Evolutionary conservation across 1,140 invertebrate species (phyloP).

Genomic region (Chironomus tepperi): DNA sequence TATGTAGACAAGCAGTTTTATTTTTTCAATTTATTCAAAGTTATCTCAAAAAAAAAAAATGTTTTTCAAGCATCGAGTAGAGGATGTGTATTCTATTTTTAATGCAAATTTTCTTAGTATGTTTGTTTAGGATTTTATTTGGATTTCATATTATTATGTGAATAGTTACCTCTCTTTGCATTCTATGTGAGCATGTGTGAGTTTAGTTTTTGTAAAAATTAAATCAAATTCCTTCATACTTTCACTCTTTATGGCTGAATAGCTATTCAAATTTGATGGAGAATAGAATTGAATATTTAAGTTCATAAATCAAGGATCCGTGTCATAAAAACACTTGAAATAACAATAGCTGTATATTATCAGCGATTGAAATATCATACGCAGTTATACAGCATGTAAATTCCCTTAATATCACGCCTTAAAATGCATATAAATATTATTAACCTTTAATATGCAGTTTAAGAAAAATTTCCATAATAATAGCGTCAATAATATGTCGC

Average conservation of each 20-base stretch:
- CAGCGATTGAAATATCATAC: neutral
- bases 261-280: too few relatives aligned
- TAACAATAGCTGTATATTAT: too few relatives aligned
- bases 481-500: neutral
- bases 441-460: constrained; percentile 18
- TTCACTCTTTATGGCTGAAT: too few relatives aligned
- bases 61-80: neutral
- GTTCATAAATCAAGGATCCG: too few relatives aligned
- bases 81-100: neutral
- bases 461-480: constrained; percentile 17
- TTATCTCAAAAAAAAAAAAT: neutral
- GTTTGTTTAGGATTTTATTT: constrained; percentile 21
- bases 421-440: constrained; percentile 1
- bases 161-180: too few relatives aligned
- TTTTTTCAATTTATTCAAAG: neutral
- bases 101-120: neutral
- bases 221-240: too few relatives aligned
- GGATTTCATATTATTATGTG: neutral
- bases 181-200: too few relatives aligned
- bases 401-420: neutral
- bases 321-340: too few relatives aligned
- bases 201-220: too few relatives aligned
- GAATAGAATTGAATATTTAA: too few relatives aligned
- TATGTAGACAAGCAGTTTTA: neutral
- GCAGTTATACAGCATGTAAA: too few relatives aligned